Base-by-base conservation (phyloP, 2,888 invertebrate species). In the Sepioteuthis lessoniana region DNA sequence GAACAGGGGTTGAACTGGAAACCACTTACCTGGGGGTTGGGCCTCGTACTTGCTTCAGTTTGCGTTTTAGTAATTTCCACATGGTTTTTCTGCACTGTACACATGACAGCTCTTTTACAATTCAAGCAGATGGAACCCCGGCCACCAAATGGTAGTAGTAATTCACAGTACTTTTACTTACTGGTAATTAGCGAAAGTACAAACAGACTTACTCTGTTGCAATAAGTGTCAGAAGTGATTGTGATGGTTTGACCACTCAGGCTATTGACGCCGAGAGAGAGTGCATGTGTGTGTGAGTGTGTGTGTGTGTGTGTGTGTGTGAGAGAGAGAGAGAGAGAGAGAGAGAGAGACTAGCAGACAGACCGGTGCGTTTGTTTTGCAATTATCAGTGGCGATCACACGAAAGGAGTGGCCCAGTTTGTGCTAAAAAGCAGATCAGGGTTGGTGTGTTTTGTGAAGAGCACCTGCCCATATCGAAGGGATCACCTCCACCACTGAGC, bases 11-110 rank as follows among this genome's bases (percentile, higher is more conserved):
- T 19, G 47, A 47, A 13, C 21, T 21, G 21, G 21, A 55, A 55
- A 25, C 55, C 47, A 92, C 92, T 92, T 92, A 92, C 92, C 47
- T 92, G 46, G 92, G 92, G 46, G 92, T 92, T 31, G 92, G 42
- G 92, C 47, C 92, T 92, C 92, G 92, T 47, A 92, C 92, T 47
- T 92, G 92, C 46, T 92, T 92, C 38, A 92, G 47, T 47, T 92
- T 92, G 92, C 92, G 92, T 47, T 92, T 92, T 47, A 92, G 92
- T 92, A 92, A 92, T 35, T 92, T 92, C 92, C 92, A 92, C 92
- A 92, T 92, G n/a, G 38, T 31, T 31, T 46, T 92, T n/a, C 76
- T 16, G 10, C 76, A 13, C 76, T 76, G 76, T n/a, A 76, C 76
- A 76, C 76, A 76, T 76, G n/a, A n/a, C 76, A 76, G n/a, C 76